Evolutionary conservation across 2,888 invertebrate species (phyloP).

Genomic region (Agrilus mali): DNA sequence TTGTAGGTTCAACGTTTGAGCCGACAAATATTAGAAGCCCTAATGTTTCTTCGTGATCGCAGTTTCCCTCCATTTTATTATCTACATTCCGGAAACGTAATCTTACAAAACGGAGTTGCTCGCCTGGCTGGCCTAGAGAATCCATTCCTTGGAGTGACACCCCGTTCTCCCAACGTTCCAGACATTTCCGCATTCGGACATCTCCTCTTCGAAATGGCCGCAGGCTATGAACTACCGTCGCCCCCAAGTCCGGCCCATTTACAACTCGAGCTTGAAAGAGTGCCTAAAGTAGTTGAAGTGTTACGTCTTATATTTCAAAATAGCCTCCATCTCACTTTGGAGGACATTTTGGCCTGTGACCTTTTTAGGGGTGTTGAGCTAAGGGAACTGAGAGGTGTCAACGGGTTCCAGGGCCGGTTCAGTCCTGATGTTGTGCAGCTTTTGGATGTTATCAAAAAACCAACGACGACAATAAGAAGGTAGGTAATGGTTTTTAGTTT

Average conservation of each 20-base stretch:
- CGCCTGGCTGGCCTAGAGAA: conserved; percentile 81
- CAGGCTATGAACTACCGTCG: conserved; percentile 67
- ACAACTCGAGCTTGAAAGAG: conserved; percentile 52
- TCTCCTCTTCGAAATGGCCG: conserved; percentile 84
- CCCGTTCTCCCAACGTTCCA: conserved; percentile 41
- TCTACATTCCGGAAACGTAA: conserved; percentile 81
- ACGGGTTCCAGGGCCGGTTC: conserved; percentile 42
- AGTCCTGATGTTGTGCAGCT: conserved; percentile 26
- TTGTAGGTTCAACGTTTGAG: conserved; percentile 78
- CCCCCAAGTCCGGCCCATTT: conserved; percentile 64
- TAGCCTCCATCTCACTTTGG: conserved; percentile 56
- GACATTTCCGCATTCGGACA: conserved; percentile 68
- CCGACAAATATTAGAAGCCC: conserved; percentile 75
- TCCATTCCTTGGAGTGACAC: conserved; percentile 62
- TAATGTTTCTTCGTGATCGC: conserved; percentile 73
- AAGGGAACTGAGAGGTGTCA: conserved; percentile 74
- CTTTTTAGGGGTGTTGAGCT: conserved; percentile 81
- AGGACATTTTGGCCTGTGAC: conserved; percentile 70
- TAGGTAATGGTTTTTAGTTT: conserved; percentile 16
- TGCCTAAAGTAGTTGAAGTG: conserved; percentile 49
- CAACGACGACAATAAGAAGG: conserved; percentile 25
- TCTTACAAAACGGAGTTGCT: conserved; percentile 85
- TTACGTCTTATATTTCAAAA: conserved; percentile 35
- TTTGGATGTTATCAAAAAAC: conserved; percentile 25
- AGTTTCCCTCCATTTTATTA: conserved; percentile 81